A percentile compares a stretch with the other conserved stretches of the same genome.
Conservation (phyloP, 92 coral and sea anemone species). For the Pocillopora meandrina region DNA sequence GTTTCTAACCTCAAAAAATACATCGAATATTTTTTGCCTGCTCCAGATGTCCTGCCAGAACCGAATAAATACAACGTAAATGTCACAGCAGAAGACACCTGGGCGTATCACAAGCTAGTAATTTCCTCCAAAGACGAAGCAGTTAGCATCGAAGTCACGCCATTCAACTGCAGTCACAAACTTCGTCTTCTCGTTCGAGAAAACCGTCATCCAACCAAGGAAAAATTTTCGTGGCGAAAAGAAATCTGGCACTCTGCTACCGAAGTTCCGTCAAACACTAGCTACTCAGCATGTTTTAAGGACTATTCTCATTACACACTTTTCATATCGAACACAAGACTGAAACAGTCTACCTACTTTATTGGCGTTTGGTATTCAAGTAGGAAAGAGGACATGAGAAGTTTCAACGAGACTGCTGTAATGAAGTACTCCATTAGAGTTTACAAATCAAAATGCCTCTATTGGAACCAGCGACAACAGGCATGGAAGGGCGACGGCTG, state of each 20-base stretch:
- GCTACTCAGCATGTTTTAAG: constrained; percentile 39
- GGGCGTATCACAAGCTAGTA: constrained; percentile 61
- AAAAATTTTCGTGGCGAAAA: constrained; percentile 53
- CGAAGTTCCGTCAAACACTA: not conserved
- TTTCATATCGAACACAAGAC: constrained; percentile 56
- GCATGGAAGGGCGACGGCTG: constrained; percentile 83
- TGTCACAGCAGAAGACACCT: constrained; percentile 7
- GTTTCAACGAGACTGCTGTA: constrained; percentile 14
- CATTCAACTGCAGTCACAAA: constrained; percentile 51
- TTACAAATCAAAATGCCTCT: constrained; percentile 77
- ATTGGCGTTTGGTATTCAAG: constrained; percentile 51
- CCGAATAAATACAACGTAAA: constrained; percentile 32
- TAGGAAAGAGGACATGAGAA: constrained; percentile 2
- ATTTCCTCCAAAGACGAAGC: constrained; percentile 53
- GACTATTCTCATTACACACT: constrained; percentile 30
- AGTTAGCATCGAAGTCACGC: constrained; percentile 60
- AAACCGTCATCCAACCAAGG: constrained; percentile 39
- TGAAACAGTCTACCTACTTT: constrained; percentile 47
- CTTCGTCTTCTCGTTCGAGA: constrained; percentile 42
- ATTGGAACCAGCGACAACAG: constrained; percentile 68
- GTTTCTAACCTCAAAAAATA: constrained; percentile 51
- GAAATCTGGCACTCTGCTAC: constrained; percentile 16
- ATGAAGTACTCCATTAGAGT: constrained; percentile 60
- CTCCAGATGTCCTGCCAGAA: constrained; percentile 46
- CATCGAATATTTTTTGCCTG: constrained; percentile 56